Base-by-base conservation (phyloP, 2,797 vertebrate species). In the Chaetophractus vellerosus region DNA sequence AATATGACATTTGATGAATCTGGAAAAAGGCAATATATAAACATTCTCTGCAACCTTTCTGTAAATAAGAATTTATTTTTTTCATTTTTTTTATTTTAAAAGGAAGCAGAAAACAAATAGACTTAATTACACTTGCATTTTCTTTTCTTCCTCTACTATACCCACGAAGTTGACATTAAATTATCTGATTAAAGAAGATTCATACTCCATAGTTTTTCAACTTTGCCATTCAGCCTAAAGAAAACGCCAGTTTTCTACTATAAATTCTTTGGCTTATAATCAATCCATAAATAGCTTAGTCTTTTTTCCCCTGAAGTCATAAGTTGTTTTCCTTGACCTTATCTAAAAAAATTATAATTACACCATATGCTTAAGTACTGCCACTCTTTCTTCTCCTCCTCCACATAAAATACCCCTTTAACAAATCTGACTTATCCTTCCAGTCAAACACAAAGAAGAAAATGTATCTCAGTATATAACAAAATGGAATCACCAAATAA, bases 21-120 rank as follows among this genome's bases (percentile, higher is more conserved):
- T 64, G 14, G 14, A 36, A 28, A 59, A 78, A 64, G 38, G 26
- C 3, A 79, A 24, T 79, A 74, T 12, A 80, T 11, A 84, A 18
- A 45, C 68, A 81, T 87, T 86, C 50, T 86, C 79, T 82, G 28
- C 31, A 88, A 72, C 10, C 55, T 72, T 88, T 84, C 64, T 55
- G 26, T 38, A 88, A 88, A 78, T 76, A 82, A 5, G 10, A 63
- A 10, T 36, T 33, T 33, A 33, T 76, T 72, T 12, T 81, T n/a
- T n/a, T n/a, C n/a, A n/a, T n/a, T n/a, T n/a, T n/a, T n/a, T 26
- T 48, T 68, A 59, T 61, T 79, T 80, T 86, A 94, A 80, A 79
- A 83, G 52, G 6, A 72, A 59, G 55, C 28, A 78, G 76, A 52
- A 76, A 61, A 88, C 80, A 36, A 55, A 23, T 15, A 52, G 18